Percentiles rank a stretch among this genome's conserved stretches.
phyloP scores from a whole-genome alignment of 2,888 invertebrate species.

The Drosophila fungiperda region DNA sequence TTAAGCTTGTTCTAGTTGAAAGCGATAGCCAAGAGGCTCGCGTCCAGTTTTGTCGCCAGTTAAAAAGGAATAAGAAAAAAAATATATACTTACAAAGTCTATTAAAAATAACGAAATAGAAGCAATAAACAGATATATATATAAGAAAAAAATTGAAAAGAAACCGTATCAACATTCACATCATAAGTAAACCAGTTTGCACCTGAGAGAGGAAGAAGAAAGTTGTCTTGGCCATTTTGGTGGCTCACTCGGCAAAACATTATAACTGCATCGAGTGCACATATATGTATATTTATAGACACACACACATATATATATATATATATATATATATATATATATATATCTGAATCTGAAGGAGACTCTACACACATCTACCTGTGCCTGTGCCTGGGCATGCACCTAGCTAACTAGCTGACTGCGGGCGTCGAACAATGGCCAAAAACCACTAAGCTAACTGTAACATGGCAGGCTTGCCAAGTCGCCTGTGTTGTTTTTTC shows the following conservation, averaged over 20 bases:
- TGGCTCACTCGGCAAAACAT: conserved; percentile 57
- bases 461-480: conserved; percentile 65
- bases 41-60: conserved; percentile 66
- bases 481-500: conserved; percentile 18
- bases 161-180: conserved; percentile 80
- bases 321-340: conserved; percentile 19
- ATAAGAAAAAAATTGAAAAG: conserved; percentile 65
- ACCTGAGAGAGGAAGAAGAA: conserved; percentile 81
- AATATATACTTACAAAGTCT: conserved; percentile 33
- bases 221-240: conserved; percentile 80
- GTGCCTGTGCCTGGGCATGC: conserved; percentile 32
- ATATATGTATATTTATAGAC: conserved; percentile 35
- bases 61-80: conserved; percentile 23
- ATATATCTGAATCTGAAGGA: conserved; percentile 58
- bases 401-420: conserved; percentile 53
- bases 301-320: conserved; percentile 5
- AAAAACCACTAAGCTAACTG: conserved; percentile 64
- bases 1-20: conserved; percentile 79
- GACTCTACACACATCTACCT: conserved; percentile 24
- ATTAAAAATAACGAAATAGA: conserved; percentile 70
- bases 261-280: conserved; percentile 61
- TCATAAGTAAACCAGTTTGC: conserved; percentile 81
- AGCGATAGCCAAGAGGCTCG: conserved; percentile 66
- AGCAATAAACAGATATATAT: conserved; percentile 48
- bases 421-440: conserved; percentile 76